Conservation (phyloP, 2,888 invertebrate genomes). For the Selenia dentaria region DNA sequence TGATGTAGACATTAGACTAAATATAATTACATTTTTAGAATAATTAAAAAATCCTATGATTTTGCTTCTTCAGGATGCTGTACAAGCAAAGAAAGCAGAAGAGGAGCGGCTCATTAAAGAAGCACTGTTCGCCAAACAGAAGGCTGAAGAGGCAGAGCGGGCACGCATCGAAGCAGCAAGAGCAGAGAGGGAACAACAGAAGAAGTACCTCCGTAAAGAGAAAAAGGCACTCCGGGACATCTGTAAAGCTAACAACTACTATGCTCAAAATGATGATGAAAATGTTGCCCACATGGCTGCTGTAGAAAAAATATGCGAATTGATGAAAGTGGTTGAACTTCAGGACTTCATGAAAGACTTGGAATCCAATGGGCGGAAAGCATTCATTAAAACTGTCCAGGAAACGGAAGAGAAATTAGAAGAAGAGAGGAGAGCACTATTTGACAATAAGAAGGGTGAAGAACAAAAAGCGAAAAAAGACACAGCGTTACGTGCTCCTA, state of each 20-base stretch:
- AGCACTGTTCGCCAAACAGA: slow-evolving; percentile 90
- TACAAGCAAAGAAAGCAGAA: slow-evolving; percentile 92
- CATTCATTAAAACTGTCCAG: slow-evolving; percentile 87
- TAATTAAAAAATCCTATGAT: not conserved
- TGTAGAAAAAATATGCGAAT: slow-evolving; percentile 96
- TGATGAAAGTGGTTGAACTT: slow-evolving; percentile 88
- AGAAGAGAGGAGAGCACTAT: slow-evolving; percentile 88
- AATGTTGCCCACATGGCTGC: slow-evolving; percentile 93
- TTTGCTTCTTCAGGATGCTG: slow-evolving; percentile 85
- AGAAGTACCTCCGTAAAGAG: slow-evolving; percentile 94
- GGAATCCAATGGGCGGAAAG: slow-evolving; percentile 85
- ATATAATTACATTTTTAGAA: too few species aligned
- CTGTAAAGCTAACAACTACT: slow-evolving; percentile 93
- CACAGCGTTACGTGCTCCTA: slow-evolving; percentile 70
- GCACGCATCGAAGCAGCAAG: slow-evolving; percentile 92
- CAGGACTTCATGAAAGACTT: slow-evolving; percentile 90
- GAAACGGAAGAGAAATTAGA: slow-evolving; percentile 91
- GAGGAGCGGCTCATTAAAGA: slow-evolving; percentile 91
- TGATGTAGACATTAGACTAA: too few species aligned
- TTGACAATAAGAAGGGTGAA: slow-evolving; percentile 79
- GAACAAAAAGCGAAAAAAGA: slow-evolving; percentile 73
- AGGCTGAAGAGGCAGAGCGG: slow-evolving; percentile 91
- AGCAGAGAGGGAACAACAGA: slow-evolving; percentile 93
- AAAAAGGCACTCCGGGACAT: slow-evolving; percentile 91
- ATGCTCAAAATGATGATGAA: slow-evolving; percentile 88